Percentiles rank a stretch among this genome's conserved stretches.
phyloP scores from a whole-genome alignment of 2,888 invertebrate species.

The Subacronicta megacephala region DNA sequence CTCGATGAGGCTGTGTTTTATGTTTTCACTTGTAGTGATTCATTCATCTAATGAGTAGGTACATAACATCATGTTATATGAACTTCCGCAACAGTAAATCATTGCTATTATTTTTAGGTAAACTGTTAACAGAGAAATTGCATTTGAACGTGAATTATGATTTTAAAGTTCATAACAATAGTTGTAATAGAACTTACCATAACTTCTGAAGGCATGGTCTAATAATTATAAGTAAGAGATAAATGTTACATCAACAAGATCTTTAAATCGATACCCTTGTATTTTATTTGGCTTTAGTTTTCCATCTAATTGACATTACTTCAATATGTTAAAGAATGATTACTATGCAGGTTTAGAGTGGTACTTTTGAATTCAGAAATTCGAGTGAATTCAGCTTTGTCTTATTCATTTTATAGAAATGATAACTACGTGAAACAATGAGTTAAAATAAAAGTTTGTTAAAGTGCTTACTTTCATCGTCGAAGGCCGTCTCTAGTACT shows the following conservation, averaged over 20 bases:
- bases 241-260: conserved; percentile 20
- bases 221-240: conserved; percentile 30
- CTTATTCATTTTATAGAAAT: too few species aligned
- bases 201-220: conserved; percentile 65
- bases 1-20: conserved; percentile 64
- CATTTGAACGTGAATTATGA: conserved; percentile 16
- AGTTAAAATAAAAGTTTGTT: conserved; percentile 2
- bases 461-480: conserved; percentile 94
- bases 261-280: not conserved
- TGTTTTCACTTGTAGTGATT: conserved; percentile 47
- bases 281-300: not conserved
- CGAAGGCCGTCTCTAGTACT: conserved; percentile 90
- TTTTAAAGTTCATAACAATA: conserved; percentile 26
- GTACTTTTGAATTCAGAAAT: conserved; percentile 12
- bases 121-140: conserved; percentile 39
- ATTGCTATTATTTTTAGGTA: conserved; percentile 19
- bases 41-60: conserved; percentile 22
- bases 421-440: too few species aligned
- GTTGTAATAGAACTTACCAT: conserved; percentile 66
- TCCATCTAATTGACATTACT: conserved; percentile 3
- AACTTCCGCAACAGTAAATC: conserved; percentile 16
- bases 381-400: too few species aligned
- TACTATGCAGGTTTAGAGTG: conserved; percentile 7
- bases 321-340: not conserved
- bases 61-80: conserved; percentile 17